phyloP scores from a whole-genome alignment of 2,797 vertebrate genomes.

The Apodemus agrarius region DNA sequence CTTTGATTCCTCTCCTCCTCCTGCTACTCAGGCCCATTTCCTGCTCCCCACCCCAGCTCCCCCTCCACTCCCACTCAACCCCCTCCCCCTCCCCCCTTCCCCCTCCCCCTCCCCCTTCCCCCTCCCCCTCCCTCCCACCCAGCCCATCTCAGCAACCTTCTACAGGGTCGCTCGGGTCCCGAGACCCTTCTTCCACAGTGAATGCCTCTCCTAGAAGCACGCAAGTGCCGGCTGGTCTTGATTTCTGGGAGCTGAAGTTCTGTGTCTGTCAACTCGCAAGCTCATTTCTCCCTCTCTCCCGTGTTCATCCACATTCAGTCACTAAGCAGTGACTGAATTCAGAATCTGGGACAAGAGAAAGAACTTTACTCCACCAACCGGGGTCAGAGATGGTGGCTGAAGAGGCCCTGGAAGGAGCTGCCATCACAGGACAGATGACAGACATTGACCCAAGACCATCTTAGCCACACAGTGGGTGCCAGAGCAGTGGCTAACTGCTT shows the following conservation, averaged over 20 bases:
- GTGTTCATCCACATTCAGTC: neutral
- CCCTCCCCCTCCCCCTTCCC: too few relatives aligned
- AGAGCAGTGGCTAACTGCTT: neutral
- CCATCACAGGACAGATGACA: too few relatives aligned
- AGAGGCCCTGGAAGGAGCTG: neutral
- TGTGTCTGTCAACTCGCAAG: neutral
- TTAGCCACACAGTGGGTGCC: neutral
- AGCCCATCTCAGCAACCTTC: neutral
- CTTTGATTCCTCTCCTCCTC: neutral
- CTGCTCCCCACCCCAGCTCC: neutral
- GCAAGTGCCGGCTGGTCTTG: neutral
- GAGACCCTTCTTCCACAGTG: neutral
- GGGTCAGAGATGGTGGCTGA: neutral
- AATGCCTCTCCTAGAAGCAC: neutral
- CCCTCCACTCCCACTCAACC: too few relatives aligned
- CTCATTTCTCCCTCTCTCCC: neutral
- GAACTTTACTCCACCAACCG: neutral
- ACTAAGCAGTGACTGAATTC: constrained; percentile 19
- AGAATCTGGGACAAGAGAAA: neutral
- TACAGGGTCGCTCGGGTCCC: neutral
- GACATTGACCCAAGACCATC: neutral
- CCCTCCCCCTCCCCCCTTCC: too few relatives aligned
- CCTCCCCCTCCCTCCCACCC: too few relatives aligned
- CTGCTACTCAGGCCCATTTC: neutral
- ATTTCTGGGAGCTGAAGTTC: neutral